Base-by-base conservation (phyloP, 1,140 invertebrate genomes). In the Thereuonema tuberculata region DNA sequence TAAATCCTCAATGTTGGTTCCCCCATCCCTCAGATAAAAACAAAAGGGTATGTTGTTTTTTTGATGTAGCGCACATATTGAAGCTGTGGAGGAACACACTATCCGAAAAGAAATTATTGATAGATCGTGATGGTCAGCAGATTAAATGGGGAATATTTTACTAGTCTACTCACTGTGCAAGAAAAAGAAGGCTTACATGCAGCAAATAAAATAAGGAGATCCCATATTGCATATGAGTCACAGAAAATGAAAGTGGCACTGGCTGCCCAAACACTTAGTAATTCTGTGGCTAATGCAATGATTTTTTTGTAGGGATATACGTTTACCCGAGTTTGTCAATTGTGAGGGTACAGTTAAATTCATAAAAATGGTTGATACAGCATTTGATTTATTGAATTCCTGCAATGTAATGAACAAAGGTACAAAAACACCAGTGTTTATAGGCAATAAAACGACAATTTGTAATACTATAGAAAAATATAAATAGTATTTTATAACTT, bases 161-260 rank as follows among this genome's bases (percentile, higher is more conserved):
- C 62, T 61, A 26, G 56, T 20, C 64, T 72, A 23, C 27, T 65
- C 43, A 26, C 67, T 25, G 37, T 69, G 1, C 67, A 72, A 66
- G 56, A 62, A 53, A 52, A 58, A 14, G 66, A 70, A 58, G n/a
- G n/a, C n/a, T n/a, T n/a, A n/a, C n/a, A n/a, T 65, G 56, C 62
- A 14, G 69, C 55, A 2, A 72, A 67, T 53, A 68, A 69, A 66
- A 48, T 71, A 48, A 63, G 56, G 56, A 55, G 24, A 50, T 59
- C 61, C n/a, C 70, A 73, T 60, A 58, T 73, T 9, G 47, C 70
- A 50, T 71, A 56, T 47, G 2, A 55, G 12, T 67, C 65, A 54
- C 63, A 71, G 56, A 68, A 64, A 61, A 71, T 70, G 68, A 70
- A 72, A 47, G 68, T 70, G 12, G 58, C 61, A 1, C 61, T 70